Base-by-base conservation (phyloP, 2,113 vertebrate species). In the Ictalurus punctatus region DNA sequence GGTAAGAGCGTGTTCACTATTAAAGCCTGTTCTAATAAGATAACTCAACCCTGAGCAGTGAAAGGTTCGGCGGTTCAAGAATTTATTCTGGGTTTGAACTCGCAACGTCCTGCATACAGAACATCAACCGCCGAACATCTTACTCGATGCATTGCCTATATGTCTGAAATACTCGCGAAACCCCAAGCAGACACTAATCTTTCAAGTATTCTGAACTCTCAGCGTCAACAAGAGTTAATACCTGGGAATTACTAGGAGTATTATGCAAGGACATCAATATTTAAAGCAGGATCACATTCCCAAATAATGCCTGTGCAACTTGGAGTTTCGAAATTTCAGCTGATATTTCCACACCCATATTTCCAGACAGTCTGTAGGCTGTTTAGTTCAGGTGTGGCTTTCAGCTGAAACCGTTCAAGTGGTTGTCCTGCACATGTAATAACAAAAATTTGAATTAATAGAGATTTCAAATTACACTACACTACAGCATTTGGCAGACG, bases 241-340 rank as follows among this genome's bases (percentile, higher is more conserved):
- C 52, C 58, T 30, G 37, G 63, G 21, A 69, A 30, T 21, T 58
- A 82, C 48, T 80, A 52, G 37, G 80, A 52, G 48, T 52, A 52
- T 52, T 48, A 6, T 48, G 44, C 48, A 52, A 1, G 48, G 48
- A 52, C 48, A 8, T 27, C 21, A 19, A 17, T 56, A 61, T 67
- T 8, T 44, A 44, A 69, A 34, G 30, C 30, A 81, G 44, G 65
- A 89, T 81, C 52, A 40, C 83, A 85, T 86, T 78, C 88, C 83
- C n/a, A 40, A 79, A 86, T 71, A 25, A 80, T 63, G 21, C 37
- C 65, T 52, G 73, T 71, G 37, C 30, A 67, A 17, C 16, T 19
- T 19, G 56, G 52, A 78, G 58, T 87, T 87, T 90, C 48, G 73
- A 85, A 69, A 86, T 44, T 78, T 81, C 44, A 81, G n/a, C 25